Evolutionary conservation across 2,113 vertebrate genomes (phyloP).

Genomic region (Leptocoma aspasia): DNA sequence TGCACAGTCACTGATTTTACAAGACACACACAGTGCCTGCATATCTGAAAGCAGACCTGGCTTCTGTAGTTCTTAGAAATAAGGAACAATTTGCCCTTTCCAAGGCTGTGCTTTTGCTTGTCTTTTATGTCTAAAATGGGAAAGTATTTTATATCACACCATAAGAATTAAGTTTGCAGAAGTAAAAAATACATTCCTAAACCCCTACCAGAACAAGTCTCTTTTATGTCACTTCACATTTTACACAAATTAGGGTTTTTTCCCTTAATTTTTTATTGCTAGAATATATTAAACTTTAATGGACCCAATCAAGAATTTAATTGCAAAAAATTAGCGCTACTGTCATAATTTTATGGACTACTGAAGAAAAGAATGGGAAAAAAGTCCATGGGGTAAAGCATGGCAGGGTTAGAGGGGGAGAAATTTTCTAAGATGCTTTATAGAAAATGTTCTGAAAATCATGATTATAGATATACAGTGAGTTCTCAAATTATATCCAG

Average conservation of each 20-base stretch:
- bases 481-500: neutral
- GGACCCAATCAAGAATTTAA: slow-evolving; percentile 19
- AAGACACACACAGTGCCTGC: neutral
- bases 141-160: neutral
- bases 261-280: slow-evolving; percentile 6
- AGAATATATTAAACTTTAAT: slow-evolving; percentile 57
- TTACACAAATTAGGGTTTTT: slow-evolving; percentile 44
- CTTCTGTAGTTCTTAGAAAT: neutral
- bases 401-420: neutral
- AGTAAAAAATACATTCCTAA: neutral
- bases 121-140: neutral
- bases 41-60: neutral
- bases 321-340: slow-evolving; percentile 39
- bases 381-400: neutral
- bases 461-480: neutral
- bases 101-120: neutral
- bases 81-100: neutral
- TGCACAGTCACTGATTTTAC: neutral
- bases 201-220: neutral
- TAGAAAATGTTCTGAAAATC: neutral
- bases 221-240: slow-evolving; percentile 10
- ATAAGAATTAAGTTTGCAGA: neutral
- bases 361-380: neutral
- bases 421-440: neutral
- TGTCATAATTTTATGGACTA: slow-evolving; percentile 17